Evolutionary conservation across 2,888 invertebrate species (phyloP), one percentile per base, ranked within the genome.

Genomic region (Drosophila longiperda): DNA sequence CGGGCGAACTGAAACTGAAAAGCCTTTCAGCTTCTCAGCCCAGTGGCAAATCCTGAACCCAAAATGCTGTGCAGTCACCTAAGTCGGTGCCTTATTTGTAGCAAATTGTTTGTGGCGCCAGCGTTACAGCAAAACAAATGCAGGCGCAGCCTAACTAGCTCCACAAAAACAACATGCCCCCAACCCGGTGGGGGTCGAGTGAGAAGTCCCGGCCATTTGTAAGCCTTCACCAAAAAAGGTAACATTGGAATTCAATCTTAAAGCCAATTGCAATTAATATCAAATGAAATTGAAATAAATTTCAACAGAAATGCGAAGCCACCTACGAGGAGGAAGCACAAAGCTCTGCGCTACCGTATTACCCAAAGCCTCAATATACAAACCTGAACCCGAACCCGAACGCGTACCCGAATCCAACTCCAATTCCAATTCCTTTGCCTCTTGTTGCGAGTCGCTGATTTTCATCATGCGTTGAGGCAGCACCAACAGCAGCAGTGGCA

Each of bases 271-370:
- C 92, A 92, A 92, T 92, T 92, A 92, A 92, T 93, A 92, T 93
- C 93, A 92, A 93, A 93, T 92, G 92, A 92, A 93, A 93, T 91
- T 92, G 91, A 93, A 93, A 92, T 92, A 93, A 93, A 93, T 93
- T 92, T 90, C 83, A 64, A 54, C 60, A 59, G 63, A 58, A 78
- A 57, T 67, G 78, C 64, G 52, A 82, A 75, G 88, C 75, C 90
- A 84, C 90, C 87, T 84, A 84, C 70, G 42, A 32, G 11, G 42
- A 32, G 11, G 36, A 23, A 7, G 29, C 52, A 53, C 58, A 60
- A 58, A 65, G 55, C 73, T 34, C 50, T 62, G 63, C 76, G 63
- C 76, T 68, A 65, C 75, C 62, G 78, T 57, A 70, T 65, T 70
- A 66, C 61, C n/a, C 38, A n/a, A 40, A 33, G 29, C 48, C 23